Evolutionary conservation across 1,140 invertebrate genomes (phyloP).

Genomic region (Oryzaephilus surinamensis): DNA sequence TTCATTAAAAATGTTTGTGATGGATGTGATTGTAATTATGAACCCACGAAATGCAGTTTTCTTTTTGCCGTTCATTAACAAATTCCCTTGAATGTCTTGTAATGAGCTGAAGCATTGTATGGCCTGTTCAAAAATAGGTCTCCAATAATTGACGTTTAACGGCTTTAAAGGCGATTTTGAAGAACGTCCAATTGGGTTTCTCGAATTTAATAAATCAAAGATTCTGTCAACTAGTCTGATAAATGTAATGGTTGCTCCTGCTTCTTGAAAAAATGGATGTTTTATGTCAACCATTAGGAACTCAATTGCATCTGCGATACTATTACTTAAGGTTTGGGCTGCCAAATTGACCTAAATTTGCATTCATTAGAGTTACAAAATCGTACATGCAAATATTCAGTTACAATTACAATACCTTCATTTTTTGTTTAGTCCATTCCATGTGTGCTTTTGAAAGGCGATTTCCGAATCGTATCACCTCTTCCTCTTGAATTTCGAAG

Average conservation of each 20-base stretch:
- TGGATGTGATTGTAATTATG: too few species aligned
- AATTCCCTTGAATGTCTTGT: too few species aligned
- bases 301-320: slow-evolving; percentile 21
- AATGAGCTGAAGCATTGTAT: too few species aligned
- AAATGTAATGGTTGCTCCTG: slow-evolving; percentile 19
- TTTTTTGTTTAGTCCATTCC: slow-evolving; percentile 29
- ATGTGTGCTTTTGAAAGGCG: slow-evolving; percentile 26
- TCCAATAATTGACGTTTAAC: not conserved
- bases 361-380: too few species aligned
- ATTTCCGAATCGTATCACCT: slow-evolving; percentile 27
- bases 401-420: too few species aligned
- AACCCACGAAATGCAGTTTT: too few species aligned
- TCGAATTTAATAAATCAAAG: slow-evolving; percentile 28
- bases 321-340: slow-evolving; percentile 24
- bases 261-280: slow-evolving; percentile 17
- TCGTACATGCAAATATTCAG: too few species aligned
- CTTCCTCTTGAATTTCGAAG: slow-evolving; percentile 23
- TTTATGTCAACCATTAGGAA: slow-evolving; percentile 17
- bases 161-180: not conserved
- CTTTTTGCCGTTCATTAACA: too few species aligned
- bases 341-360: too few species aligned
- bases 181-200: not conserved
- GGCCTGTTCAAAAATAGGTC: not conserved
- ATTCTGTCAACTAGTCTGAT: slow-evolving; percentile 22
- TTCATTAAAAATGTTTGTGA: too few species aligned